Conservation (phyloP, 2,113 vertebrate species). For the Nyctereutes procyonoides region DNA sequence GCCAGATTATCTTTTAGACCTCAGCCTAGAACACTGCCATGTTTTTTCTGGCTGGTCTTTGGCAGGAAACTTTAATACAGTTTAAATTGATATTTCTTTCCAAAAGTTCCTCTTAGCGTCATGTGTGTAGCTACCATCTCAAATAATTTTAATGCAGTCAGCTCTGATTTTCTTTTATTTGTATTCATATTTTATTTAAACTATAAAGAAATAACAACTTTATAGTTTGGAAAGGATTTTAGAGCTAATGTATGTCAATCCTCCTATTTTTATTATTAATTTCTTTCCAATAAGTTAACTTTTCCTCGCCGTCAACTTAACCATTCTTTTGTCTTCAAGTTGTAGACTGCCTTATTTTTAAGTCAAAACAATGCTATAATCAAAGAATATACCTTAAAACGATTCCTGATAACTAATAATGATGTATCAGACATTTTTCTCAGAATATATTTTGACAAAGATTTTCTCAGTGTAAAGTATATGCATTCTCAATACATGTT, state of each 20-base stretch:
- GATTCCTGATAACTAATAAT: constrained; percentile 8
- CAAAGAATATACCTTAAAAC: constrained; percentile 12
- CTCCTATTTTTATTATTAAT: not conserved
- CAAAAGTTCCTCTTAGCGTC: not conserved
- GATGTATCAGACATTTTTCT: constrained; percentile 49
- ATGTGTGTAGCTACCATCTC: not conserved
- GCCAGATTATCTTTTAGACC: not conserved
- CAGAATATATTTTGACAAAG: constrained; percentile 41
- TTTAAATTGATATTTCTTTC: constrained; percentile 26
- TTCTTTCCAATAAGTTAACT: not conserved
- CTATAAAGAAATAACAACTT: constrained; percentile 33
- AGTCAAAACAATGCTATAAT: constrained; percentile 1
- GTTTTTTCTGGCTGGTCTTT: not conserved
- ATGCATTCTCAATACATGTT: not conserved
- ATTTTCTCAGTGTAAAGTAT: constrained; percentile 34
- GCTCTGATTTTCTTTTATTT: constrained; percentile 29
- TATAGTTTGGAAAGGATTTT: constrained; percentile 17
- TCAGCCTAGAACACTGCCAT: not conserved
- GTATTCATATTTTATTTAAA: too few species aligned
- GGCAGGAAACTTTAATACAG: not conserved
- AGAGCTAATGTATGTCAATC: not conserved
- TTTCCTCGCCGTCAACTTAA: not conserved
- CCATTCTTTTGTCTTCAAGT: not conserved
- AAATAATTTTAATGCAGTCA: not conserved
- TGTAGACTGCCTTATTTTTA: constrained; percentile 19